Conservation (phyloP, 2,113 vertebrate species). For the Lophius piscatorius region DNA sequence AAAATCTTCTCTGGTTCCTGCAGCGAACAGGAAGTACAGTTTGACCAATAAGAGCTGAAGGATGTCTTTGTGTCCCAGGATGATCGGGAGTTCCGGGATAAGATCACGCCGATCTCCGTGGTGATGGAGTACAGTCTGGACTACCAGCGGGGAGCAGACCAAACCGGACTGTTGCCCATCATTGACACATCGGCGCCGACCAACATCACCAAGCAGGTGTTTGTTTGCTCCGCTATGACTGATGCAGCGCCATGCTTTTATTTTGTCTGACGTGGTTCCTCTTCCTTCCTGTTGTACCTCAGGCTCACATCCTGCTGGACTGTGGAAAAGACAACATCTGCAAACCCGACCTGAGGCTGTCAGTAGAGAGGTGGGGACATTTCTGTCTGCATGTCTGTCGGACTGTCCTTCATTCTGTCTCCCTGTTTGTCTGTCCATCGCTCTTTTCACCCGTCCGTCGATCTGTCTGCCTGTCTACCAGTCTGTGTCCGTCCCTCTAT, state of each 20-base stretch:
- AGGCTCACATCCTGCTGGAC: constrained; percentile 95
- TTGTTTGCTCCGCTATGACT: background rate
- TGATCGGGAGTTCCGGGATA: constrained; percentile 94
- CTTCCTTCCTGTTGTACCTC: background rate
- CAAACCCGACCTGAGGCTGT: constrained; percentile 89
- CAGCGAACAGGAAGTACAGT: too few relatives aligned
- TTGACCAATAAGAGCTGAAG: background rate
- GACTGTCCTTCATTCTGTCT: too few relatives aligned
- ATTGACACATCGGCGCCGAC: constrained; percentile 88
- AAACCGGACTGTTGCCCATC: constrained; percentile 87
- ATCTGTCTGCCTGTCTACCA: too few relatives aligned
- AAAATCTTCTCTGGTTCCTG: background rate
- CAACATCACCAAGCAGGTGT: constrained; percentile 92
- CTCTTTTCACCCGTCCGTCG: too few relatives aligned
- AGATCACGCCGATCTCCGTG: constrained; percentile 94
- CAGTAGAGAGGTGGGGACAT: constrained; percentile 88
- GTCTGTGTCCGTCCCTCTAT: too few relatives aligned
- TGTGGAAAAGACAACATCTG: constrained; percentile 97
- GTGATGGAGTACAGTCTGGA: constrained; percentile 93
- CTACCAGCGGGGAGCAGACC: constrained; percentile 84
- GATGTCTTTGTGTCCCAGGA: constrained; percentile 77
- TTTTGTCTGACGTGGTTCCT: too few relatives aligned
- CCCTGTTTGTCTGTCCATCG: too few relatives aligned
- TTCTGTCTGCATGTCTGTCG: too few relatives aligned
- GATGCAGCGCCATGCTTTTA: too few relatives aligned